Conservation (phyloP, 2,113 vertebrate species). For the Pithys albifrons region DNA sequence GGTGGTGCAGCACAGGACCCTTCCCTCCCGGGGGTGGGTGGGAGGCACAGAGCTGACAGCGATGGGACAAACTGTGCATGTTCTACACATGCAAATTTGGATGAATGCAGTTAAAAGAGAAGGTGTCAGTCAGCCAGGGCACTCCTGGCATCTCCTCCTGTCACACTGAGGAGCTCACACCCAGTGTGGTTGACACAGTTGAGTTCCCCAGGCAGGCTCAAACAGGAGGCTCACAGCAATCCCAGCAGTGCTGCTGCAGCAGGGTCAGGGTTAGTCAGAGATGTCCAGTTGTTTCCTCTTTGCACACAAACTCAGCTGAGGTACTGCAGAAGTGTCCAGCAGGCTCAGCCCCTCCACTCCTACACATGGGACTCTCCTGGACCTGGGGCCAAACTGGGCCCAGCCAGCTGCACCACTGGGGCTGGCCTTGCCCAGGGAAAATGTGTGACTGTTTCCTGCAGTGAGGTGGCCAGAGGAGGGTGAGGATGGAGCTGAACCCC, state of each 20-base stretch:
- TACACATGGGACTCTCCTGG: neutral
- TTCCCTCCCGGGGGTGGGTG: fast-evolving
- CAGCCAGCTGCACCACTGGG: too few relatives aligned
- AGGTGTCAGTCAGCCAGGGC: neutral
- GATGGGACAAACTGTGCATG: too few relatives aligned
- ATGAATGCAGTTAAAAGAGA: neutral
- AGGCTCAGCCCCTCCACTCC: neutral
- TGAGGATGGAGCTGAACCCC: neutral
- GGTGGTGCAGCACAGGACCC: neutral
- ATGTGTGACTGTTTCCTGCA: fast-evolving
- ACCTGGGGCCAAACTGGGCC: neutral
- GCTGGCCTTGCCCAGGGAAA: neutral
- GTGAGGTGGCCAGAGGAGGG: neutral
- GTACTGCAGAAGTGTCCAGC: neutral
- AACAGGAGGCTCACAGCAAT: neutral
- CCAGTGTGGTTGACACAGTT: fast-evolving
- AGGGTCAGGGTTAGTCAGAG: neutral
- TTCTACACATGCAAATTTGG: fast-evolving
- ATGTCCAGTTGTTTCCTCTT: neutral
- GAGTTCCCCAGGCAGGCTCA: fast-evolving
- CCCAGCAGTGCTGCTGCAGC: fast-evolving
- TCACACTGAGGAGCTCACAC: too few relatives aligned
- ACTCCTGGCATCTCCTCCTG: neutral
- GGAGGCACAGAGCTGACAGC: neutral
- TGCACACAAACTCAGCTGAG: neutral